Evolutionary conservation across 2,113 vertebrate species (phyloP).

Genomic region (Anser brachyrhynchus): DNA sequence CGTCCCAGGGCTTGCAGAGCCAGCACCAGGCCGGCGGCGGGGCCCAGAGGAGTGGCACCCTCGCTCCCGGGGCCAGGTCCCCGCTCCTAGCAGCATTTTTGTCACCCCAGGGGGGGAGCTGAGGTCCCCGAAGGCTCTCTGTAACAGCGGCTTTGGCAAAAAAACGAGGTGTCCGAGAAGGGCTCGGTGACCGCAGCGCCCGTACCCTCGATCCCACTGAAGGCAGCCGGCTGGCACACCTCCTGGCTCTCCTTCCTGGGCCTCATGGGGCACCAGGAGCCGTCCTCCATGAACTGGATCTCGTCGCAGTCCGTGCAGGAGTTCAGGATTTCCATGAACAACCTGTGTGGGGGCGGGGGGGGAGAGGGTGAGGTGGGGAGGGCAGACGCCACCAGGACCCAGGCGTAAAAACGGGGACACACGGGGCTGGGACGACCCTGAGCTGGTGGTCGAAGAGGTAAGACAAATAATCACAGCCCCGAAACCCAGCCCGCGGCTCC

Average conservation of each 20-base stretch:
- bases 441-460: too few relatives aligned
- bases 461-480: too few relatives aligned
- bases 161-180: background rate
- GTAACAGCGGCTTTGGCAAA: background rate
- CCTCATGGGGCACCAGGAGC: constrained; percentile 83
- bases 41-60: too few relatives aligned
- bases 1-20: too few relatives aligned
- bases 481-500: too few relatives aligned
- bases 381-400: fast-evolving
- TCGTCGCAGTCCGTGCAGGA: constrained; percentile 80
- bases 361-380: background rate
- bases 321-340: constrained; percentile 83
- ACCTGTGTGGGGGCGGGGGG: background rate
- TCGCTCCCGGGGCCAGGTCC: too few relatives aligned
- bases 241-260: constrained; percentile 80
- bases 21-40: too few relatives aligned
- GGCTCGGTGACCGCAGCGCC: background rate
- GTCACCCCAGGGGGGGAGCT: background rate
- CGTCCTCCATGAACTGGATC: constrained; percentile 83
- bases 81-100: too few relatives aligned
- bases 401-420: fast-evolving
- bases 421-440: too few relatives aligned
- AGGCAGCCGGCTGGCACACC: constrained; percentile 68
- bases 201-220: constrained; percentile 72
- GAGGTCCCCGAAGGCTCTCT: background rate